Conservation (phyloP, 2,888 invertebrate genomes). For the Tillus elongatus region DNA sequence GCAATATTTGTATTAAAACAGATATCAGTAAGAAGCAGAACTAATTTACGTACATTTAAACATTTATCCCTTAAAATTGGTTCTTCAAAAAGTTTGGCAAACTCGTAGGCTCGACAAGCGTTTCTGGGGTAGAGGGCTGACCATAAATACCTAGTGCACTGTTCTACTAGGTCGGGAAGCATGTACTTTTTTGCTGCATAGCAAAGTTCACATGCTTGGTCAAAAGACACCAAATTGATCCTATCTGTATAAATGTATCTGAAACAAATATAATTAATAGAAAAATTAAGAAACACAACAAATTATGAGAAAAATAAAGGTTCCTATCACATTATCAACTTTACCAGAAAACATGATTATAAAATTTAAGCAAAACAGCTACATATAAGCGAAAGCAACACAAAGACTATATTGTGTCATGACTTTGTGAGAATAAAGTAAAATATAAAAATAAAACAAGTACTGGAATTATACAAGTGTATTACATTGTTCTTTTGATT, state of each 20-base stretch:
- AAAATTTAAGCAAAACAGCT: too few relatives aligned
- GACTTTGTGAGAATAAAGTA: too few relatives aligned
- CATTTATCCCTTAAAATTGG: slow-evolving; percentile 73
- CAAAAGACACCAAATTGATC: slow-evolving; percentile 71
- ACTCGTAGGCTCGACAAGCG: slow-evolving; percentile 78
- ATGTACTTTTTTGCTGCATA: slow-evolving; percentile 85
- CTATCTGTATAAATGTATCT: slow-evolving; percentile 77
- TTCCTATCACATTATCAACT: too few relatives aligned
- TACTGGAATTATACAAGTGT: too few relatives aligned
- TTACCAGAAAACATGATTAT: too few relatives aligned
- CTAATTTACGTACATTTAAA: slow-evolving; percentile 53
- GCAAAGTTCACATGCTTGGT: slow-evolving; percentile 78
- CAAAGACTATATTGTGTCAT: too few relatives aligned
- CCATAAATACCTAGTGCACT: slow-evolving; percentile 79
- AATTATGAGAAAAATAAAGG: too few relatives aligned
- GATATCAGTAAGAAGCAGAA: too few relatives aligned
- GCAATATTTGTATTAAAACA: slow-evolving; percentile 2
- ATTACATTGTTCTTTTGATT: too few relatives aligned
- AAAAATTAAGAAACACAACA: too few relatives aligned
- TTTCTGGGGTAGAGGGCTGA: slow-evolving; percentile 69
- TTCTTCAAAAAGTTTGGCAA: slow-evolving; percentile 77
- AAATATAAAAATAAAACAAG: too few relatives aligned
- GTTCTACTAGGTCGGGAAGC: slow-evolving; percentile 72
- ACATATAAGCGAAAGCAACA: too few relatives aligned
- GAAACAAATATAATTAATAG: slow-evolving; percentile 25